These are phyloP conservation scores for Rhynchonycteris naso DNA, from an alignment of 2,797 vertebrate genomes.

Conservation along the genomic window DNA sequence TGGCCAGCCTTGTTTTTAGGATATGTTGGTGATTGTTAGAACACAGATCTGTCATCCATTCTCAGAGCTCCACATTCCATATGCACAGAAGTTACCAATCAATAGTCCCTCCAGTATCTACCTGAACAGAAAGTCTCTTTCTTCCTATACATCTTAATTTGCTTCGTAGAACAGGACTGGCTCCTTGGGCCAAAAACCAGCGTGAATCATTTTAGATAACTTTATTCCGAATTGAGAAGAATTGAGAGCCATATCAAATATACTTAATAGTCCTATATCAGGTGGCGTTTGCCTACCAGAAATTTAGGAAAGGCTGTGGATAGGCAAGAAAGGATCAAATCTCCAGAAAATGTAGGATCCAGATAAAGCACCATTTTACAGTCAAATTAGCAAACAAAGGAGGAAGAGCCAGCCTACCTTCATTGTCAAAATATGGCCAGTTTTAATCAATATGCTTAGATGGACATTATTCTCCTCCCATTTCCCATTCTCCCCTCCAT, in stretches of 20 bases:
- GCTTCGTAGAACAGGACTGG: conserved; percentile 57
- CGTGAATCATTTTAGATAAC: conserved; percentile 38
- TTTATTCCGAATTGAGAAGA: conserved; percentile 62
- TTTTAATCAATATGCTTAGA: conserved; percentile 25
- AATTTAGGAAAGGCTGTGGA: conserved; percentile 40
- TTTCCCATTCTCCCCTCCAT: conserved; percentile 42
- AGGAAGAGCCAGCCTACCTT: conserved; percentile 36
- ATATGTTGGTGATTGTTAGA: conserved; percentile 53
- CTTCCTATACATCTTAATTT: conserved; percentile 69
- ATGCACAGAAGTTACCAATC: conserved; percentile 31
- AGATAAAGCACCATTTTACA: conserved; percentile 9
- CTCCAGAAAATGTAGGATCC: neutral
- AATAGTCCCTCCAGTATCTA: conserved; percentile 4
- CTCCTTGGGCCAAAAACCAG: conserved; percentile 29
- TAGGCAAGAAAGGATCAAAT: conserved; percentile 34
- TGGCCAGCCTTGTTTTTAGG: conserved; percentile 64
- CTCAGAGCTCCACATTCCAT: conserved; percentile 53
- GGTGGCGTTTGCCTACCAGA: conserved; percentile 50
- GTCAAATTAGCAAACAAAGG: conserved; percentile 42
- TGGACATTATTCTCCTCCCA: conserved; percentile 31
- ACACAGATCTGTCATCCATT: conserved; percentile 57
- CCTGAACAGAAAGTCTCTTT: conserved; percentile 63
- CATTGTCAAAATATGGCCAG: conserved; percentile 42
- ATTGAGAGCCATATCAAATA: conserved; percentile 35
- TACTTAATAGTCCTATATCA: conserved; percentile 32